Conservation (phyloP, 2,888 invertebrate species). For the Oscheius myriophilus region DNA sequence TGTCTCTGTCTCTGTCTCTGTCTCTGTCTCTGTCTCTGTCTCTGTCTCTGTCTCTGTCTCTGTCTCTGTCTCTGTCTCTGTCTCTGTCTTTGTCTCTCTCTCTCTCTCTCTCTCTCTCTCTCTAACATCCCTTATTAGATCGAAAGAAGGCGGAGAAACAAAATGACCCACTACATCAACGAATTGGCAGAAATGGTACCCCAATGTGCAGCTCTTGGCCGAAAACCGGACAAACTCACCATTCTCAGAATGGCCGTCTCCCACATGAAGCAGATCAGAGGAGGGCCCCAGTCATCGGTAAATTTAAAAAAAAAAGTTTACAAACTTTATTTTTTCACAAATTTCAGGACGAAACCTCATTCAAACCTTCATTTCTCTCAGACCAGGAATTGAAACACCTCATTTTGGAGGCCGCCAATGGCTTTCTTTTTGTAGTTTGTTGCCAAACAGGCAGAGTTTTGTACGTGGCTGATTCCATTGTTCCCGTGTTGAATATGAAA, state of each 20-base stretch:
- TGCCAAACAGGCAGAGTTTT: conserved; percentile 96
- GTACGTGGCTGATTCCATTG: conserved; percentile 97
- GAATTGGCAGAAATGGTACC: conserved; percentile 99
- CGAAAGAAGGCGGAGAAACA: conserved; percentile 94
- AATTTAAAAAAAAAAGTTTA: conserved; percentile 58
- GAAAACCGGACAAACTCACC: conserved; percentile 98
- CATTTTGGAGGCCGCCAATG: conserved; percentile 97
- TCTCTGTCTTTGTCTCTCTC: no score
- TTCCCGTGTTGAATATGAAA: conserved; percentile 94
- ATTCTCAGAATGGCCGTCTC: conserved; percentile 99
- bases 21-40: no score
- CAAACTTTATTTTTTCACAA: no score
- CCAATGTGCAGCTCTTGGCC: conserved; percentile 88
- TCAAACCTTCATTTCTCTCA: conserved; percentile 97
- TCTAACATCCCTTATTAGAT: conserved; percentile 76
- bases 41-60: no score
- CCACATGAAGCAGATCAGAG: conserved; percentile 90
- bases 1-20: no score
- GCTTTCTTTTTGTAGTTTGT: conserved; percentile 93
- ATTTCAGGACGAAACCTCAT: conserved; percentile 79
- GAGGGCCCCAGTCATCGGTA: conserved; percentile 72
- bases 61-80: background rate
- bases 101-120: background rate
- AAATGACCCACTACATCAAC: conserved; percentile 99
- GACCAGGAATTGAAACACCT: conserved; percentile 98